Evolutionary conservation across 1,140 invertebrate genomes (phyloP), one percentile per base, ranked within the genome.

Genomic region (Anagrus nilaparvatae): DNA sequence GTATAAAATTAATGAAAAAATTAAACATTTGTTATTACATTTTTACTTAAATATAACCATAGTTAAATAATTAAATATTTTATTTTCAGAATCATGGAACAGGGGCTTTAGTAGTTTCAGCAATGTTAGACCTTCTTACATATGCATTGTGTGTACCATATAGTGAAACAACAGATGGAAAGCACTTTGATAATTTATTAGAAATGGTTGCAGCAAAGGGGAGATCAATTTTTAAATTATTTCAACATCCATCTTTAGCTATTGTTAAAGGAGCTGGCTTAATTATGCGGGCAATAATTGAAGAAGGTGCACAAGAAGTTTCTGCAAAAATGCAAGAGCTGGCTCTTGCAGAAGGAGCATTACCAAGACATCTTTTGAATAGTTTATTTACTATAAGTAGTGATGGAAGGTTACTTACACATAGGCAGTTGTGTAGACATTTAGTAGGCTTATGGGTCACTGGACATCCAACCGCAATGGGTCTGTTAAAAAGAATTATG

Each of bases 61-160:
- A 24, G 8, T 43, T 31, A 34, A 5, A 16, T 14, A 12, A 28
- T 12, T 10, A 18, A 19, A 10, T 36, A 27, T 24, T 46, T 39
- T 40, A 48, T 50, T 70, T 67, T 25, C 56, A 90, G 87, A 76
- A 78, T 52, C 79, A 81, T 56, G 82, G 76, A 23, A 86, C 81
- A 40, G 83, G 83, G n/a, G 84, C 85, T 20, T 54, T 88, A 19
- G 80, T 88, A 3, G 77, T 87, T n/a, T 82, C 82, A 16, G 87
- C 92, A 24, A 96, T 99, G 90, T 73, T 99, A 55, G 97, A 99
- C 69, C 95, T 99, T 60, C 70, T 99, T 46, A 99, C 95, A n/a
- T 99, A 96, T 73, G 85, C 93, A 5, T 71, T 99, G 8, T 99
- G 96, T 71, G 88, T 96, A 44, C 97, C 97, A 16, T 99, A 98